phyloP scores from a whole-genome alignment of 2,797 vertebrate genomes.

The Trachops cirrhosus region DNA sequence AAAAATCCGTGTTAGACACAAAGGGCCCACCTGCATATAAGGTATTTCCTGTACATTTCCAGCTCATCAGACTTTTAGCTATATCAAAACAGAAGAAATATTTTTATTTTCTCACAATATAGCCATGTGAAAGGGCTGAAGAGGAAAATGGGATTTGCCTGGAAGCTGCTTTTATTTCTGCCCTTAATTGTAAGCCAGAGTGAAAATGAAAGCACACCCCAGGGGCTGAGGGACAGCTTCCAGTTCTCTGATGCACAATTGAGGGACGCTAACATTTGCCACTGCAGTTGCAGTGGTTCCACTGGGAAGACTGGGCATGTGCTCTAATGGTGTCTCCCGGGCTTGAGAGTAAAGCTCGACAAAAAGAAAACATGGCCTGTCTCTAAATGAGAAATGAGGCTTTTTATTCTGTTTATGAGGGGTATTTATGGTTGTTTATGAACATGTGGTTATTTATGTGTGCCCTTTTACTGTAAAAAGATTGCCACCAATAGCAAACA shows the following conservation, averaged over 20 bases:
- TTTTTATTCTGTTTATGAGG: background rate
- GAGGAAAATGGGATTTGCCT: constrained; percentile 22
- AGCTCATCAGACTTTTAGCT: constrained; percentile 22
- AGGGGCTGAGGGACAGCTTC: background rate
- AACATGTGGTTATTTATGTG: background rate
- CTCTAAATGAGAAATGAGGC: background rate
- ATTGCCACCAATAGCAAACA: background rate
- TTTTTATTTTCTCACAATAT: background rate
- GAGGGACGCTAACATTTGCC: background rate
- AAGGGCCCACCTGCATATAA: background rate
- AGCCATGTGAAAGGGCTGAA: background rate
- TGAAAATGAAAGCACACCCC: background rate
- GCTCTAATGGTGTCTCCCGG: background rate
- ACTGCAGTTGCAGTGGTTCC: background rate
- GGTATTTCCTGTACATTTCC: background rate
- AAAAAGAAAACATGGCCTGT: background rate
- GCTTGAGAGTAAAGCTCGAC: background rate
- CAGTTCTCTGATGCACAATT: background rate
- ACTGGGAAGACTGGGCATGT: background rate
- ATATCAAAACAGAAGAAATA: background rate
- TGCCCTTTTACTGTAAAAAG: background rate
- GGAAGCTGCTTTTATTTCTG: constrained; percentile 7
- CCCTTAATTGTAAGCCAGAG: background rate
- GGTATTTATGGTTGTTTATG: background rate
- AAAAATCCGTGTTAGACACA: background rate